These are phyloP conservation scores for Caranx ignobilis DNA, from an alignment of 2,113 vertebrate genomes.

Conservation along the genomic window DNA sequence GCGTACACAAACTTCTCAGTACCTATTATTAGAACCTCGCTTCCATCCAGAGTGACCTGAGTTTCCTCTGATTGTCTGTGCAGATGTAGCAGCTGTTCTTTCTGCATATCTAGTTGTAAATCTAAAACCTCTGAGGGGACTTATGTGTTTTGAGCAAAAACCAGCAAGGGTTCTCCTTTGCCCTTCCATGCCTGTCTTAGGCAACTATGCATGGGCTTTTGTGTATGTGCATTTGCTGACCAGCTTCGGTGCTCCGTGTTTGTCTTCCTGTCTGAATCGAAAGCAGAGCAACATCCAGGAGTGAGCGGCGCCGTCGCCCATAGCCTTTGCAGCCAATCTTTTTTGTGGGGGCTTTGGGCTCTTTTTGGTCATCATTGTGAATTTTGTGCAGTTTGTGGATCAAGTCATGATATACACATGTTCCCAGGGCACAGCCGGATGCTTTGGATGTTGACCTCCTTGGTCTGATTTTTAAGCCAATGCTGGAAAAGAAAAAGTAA, in stretches of 20 bases:
- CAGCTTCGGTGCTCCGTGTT: slow-evolving; percentile 15
- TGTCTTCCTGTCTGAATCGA: slow-evolving; percentile 24
- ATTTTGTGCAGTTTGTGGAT: slow-evolving; percentile 82
- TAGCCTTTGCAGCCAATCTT: slow-evolving; percentile 88
- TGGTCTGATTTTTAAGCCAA: slow-evolving; percentile 67
- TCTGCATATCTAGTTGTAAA: slow-evolving; percentile 27
- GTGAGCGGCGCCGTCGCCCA: slow-evolving; percentile 87
- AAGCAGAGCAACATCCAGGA: slow-evolving; percentile 25
- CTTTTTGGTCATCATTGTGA: slow-evolving; percentile 77
- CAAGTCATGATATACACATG: slow-evolving; percentile 89
- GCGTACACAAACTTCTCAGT: slow-evolving; percentile 14
- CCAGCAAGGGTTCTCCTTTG: slow-evolving; percentile 29
- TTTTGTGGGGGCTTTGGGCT: slow-evolving; percentile 77
- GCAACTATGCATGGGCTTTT: slow-evolving; percentile 22
- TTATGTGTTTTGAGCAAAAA: slow-evolving; percentile 41
- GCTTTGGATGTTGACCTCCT: slow-evolving; percentile 79
- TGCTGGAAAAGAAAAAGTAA: slow-evolving; percentile 31
- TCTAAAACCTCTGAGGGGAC: slow-evolving; percentile 38
- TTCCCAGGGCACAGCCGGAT: slow-evolving; percentile 87
- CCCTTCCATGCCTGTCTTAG: slow-evolving; percentile 30
- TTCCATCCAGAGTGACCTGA: slow-evolving; percentile 33
- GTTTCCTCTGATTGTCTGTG: slow-evolving; percentile 21
- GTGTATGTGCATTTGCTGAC: slow-evolving; percentile 27
- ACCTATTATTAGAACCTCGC: slow-evolving; percentile 23
- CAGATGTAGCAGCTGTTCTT: slow-evolving; percentile 19